Evolutionary conservation across 2,113 vertebrate species (phyloP).

Genomic region (Muscicapa adusta): DNA sequence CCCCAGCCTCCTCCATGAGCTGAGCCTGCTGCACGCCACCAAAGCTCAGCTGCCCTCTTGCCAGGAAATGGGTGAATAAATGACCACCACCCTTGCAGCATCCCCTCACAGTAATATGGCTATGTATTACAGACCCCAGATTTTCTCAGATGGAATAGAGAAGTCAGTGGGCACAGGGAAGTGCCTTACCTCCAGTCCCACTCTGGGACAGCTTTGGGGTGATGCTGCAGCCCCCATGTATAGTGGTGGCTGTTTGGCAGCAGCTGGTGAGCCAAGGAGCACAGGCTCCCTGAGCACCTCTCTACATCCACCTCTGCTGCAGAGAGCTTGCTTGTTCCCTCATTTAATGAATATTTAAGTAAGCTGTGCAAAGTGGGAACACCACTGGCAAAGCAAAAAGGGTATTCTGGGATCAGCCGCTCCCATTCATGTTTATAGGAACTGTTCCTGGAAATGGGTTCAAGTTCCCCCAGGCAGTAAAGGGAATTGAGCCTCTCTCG

Average conservation of each 20-base stretch:
- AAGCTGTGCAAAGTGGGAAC: slow-evolving; percentile 11
- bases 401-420: slow-evolving; percentile 8
- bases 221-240: not conserved
- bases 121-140: accelerated
- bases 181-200: not conserved
- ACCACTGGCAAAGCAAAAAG: not conserved
- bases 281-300: not conserved
- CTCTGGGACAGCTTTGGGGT: not conserved
- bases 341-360: slow-evolving; percentile 55
- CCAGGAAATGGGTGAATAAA: not conserved
- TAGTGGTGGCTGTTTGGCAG: not conserved
- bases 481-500: slow-evolving; percentile 30
- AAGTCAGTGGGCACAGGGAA: not conserved
- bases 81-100: not conserved
- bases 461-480: slow-evolving; percentile 33
- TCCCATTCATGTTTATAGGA: slow-evolving; percentile 8
- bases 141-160: not conserved
- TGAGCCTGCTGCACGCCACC: accelerated
- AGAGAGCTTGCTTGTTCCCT: not conserved
- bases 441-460: slow-evolving; percentile 45
- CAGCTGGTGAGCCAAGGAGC: not conserved
- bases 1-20: not conserved
- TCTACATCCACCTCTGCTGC: not conserved
- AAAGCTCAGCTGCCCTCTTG: accelerated
- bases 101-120: not conserved